phyloP scores from a whole-genome alignment of 2,888 invertebrate genomes.

The Agrilus biguttatus region DNA sequence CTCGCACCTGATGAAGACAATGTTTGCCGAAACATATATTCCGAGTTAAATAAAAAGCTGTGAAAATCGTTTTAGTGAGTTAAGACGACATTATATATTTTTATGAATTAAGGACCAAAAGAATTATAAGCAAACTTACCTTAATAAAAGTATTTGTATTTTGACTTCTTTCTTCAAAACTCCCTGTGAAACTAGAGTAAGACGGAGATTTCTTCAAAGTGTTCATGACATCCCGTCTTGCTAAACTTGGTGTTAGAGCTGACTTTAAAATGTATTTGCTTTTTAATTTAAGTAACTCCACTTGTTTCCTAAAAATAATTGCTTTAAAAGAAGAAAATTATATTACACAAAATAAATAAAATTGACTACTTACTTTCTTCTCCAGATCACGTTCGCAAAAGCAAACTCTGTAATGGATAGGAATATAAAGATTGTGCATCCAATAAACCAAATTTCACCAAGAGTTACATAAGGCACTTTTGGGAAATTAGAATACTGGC shows the following conservation, averaged over 20 bases:
- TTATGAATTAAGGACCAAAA: no score
- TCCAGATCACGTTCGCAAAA: conserved; percentile 78
- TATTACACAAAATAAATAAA: background rate
- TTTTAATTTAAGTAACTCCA: conserved; percentile 55
- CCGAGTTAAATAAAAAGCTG: no score
- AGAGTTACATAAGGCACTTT: conserved; percentile 84
- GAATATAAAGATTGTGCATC: conserved; percentile 72
- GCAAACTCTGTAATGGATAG: conserved; percentile 76
- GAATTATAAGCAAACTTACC: no score
- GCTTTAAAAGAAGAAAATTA: background rate
- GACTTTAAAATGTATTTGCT: conserved; percentile 74
- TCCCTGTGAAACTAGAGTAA: conserved; percentile 52
- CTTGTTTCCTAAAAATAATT: conserved; percentile 37
- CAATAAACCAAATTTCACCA: conserved; percentile 79
- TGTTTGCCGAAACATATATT: no score
- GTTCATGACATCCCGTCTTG: conserved; percentile 47
- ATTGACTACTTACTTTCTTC: conserved; percentile 48
- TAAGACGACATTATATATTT: no score
- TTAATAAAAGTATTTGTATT: background rate
- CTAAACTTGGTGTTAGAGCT: conserved; percentile 62
- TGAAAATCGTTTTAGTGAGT: no score
- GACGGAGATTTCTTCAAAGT: conserved; percentile 54
- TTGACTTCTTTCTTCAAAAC: conserved; percentile 30
- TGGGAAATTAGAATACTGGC: conserved; percentile 69
- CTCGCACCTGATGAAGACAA: no score